Evolutionary conservation across 2,888 invertebrate species (phyloP).

Genomic region (Leucania comma): DNA sequence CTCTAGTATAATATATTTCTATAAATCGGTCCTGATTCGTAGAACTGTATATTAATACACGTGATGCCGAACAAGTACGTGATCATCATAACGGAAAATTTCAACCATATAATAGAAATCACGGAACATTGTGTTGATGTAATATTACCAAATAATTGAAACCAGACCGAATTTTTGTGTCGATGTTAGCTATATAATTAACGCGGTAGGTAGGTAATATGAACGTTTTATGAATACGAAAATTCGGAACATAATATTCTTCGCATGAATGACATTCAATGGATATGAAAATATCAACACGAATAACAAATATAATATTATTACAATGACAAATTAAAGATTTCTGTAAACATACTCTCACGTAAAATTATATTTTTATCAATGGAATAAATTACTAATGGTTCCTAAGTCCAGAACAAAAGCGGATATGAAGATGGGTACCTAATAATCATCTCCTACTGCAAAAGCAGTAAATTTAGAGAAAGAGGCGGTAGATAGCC

Average conservation of each 20-base stretch:
- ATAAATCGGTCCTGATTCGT: background rate
- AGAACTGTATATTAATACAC: conserved; percentile 8
- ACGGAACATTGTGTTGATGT: conserved; percentile 9
- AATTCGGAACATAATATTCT: conserved; percentile 8
- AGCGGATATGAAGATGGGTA: no score
- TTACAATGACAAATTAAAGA: no score
- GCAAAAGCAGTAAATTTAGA: no score
- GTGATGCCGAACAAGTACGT: conserved; percentile 15
- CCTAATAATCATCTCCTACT: no score
- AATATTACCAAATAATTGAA: conserved; percentile 27
- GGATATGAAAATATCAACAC: conserved; percentile 8
- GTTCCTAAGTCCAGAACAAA: no score
- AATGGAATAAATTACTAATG: conserved; percentile 4
- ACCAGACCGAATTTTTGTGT: conserved; percentile 14
- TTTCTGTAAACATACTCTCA: no score
- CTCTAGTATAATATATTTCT: background rate
- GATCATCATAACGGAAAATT: conserved; percentile 44
- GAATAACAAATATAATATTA: conserved; percentile 22
- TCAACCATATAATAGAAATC: conserved; percentile 33
- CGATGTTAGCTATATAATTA: conserved; percentile 11
- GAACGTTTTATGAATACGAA: conserved; percentile 25
- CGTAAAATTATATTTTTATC: background rate
- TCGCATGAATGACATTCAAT: conserved; percentile 23
- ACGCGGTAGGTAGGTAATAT: background rate
- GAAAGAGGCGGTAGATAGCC: no score